A percentile compares a stretch with the other conserved stretches of the same genome.
Evolutionary conservation across 2,888 invertebrate genomes (phyloP).

Genomic region (Bombylius discolor): DNA sequence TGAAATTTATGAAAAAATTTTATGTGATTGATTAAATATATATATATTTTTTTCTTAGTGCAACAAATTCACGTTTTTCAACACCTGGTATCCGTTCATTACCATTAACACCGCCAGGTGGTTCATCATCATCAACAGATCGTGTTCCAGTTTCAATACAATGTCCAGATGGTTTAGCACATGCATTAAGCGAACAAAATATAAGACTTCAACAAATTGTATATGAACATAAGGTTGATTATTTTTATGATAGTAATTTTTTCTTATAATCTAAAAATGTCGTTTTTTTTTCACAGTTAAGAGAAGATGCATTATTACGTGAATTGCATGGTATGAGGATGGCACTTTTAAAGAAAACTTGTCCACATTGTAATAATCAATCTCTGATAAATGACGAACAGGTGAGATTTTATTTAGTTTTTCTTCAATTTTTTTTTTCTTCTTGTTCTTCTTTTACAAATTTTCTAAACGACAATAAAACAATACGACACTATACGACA

Average conservation of each 20-base stretch:
- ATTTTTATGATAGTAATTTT: background rate
- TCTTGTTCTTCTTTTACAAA: background rate
- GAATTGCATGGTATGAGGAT: slow-evolving; percentile 67
- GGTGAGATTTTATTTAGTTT: slow-evolving; percentile 24
- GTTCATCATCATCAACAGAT: slow-evolving; percentile 23
- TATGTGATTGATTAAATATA: too few species aligned
- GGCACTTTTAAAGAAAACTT: slow-evolving; percentile 47
- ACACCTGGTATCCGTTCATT: slow-evolving; percentile 29
- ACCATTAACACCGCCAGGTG: slow-evolving; percentile 42
- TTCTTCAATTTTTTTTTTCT: background rate
- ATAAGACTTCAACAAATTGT: slow-evolving; percentile 67
- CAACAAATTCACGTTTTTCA: slow-evolving; percentile 27
- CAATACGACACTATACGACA: too few species aligned
- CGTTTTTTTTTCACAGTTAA: slow-evolving; percentile 41
- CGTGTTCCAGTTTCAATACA: slow-evolving; percentile 29
- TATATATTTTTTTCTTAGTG: slow-evolving; percentile 15
- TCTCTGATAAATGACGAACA: slow-evolving; percentile 35
- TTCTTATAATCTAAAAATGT: background rate
- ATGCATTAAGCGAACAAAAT: slow-evolving; percentile 36
- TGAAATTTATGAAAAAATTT: too few species aligned
- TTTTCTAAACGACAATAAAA: background rate
- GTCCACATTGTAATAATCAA: slow-evolving; percentile 49
- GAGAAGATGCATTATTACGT: slow-evolving; percentile 61
- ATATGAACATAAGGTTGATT: slow-evolving; percentile 58
- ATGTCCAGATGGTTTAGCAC: slow-evolving; percentile 35